A percentile compares a stretch with the other conserved stretches of the same genome.
Conservation (phyloP, 2,888 invertebrate genomes). For the Dysmachus trigonus region DNA sequence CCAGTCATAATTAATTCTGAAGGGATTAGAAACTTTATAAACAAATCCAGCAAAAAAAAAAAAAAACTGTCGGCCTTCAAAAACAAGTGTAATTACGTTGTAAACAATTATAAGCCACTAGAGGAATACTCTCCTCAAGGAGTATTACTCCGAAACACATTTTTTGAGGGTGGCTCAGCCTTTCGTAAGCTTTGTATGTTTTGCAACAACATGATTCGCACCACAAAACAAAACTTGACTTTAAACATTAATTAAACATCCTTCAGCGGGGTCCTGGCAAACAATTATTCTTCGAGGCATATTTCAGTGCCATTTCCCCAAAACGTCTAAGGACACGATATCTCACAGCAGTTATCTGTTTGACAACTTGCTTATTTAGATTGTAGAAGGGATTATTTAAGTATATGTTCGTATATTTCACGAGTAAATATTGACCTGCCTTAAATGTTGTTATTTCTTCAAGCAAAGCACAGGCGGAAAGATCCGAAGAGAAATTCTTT, state of each 20-base stretch:
- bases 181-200: background rate
- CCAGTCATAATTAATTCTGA: background rate
- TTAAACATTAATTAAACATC: background rate
- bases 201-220: background rate
- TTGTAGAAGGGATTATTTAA: background rate
- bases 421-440: background rate
- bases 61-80: background rate
- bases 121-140: background rate
- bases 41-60: background rate
- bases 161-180: background rate
- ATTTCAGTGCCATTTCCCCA: background rate
- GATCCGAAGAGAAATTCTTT: background rate
- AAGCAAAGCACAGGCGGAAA: background rate
- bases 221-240: conserved; percentile 1
- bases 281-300: background rate
- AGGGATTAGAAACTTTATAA: background rate
- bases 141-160: background rate
- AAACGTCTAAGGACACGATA: background rate
- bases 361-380: background rate
- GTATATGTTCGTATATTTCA: background rate
- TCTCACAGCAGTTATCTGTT: background rate
- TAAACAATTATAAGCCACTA: background rate
- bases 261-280: background rate
- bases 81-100: background rate
- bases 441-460: background rate